Evolutionary conservation across 1,140 invertebrate species (phyloP).

Genomic region (Leguminivora glycinivorella): DNA sequence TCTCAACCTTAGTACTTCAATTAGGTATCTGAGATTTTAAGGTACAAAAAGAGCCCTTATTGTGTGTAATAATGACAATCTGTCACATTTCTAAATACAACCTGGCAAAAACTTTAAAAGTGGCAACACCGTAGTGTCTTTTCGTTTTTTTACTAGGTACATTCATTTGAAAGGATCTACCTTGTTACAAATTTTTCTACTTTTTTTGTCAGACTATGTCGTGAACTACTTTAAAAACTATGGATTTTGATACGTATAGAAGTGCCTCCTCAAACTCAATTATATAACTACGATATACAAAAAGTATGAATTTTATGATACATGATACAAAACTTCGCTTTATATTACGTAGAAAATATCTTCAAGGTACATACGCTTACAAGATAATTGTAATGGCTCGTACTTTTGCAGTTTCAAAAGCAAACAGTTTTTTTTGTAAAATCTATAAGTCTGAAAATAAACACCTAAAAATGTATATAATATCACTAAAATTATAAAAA

Average conservation of each 20-base stretch:
- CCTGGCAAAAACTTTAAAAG: too few relatives aligned
- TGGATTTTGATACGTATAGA: neutral
- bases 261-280: neutral
- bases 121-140: too few relatives aligned
- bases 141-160: too few relatives aligned
- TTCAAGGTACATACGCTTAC: conserved; percentile 18
- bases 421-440: neutral
- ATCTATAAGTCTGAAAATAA: neutral
- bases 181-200: too few relatives aligned
- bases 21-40: too few relatives aligned
- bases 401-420: neutral
- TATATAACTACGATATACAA: conserved; percentile 14
- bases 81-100: too few relatives aligned
- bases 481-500: conserved; percentile 25
- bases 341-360: neutral
- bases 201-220: too few relatives aligned
- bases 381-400: neutral
- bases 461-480: neutral
- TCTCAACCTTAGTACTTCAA: too few relatives aligned
- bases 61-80: too few relatives aligned
- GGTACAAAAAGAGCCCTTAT: too few relatives aligned
- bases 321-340: conserved; percentile 25
- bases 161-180: too few relatives aligned
- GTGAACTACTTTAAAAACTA: too few relatives aligned
- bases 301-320: conserved; percentile 24